These are phyloP conservation scores for Lepilemur ruficaudatus DNA, from an alignment of 2,797 vertebrate species.

Conservation along the genomic window DNA sequence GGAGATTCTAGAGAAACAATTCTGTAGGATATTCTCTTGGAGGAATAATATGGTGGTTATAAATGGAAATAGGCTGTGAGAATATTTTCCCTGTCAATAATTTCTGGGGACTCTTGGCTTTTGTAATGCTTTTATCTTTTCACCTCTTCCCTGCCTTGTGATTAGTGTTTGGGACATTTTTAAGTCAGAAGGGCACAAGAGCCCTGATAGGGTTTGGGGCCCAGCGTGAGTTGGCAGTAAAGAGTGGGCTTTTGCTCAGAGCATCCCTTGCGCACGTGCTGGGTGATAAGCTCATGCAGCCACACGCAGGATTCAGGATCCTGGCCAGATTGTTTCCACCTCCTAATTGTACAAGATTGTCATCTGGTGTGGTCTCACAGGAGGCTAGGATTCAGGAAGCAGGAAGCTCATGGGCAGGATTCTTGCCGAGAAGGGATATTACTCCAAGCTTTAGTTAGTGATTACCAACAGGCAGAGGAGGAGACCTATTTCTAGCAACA, in stretches of 20 bases:
- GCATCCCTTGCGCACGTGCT: neutral
- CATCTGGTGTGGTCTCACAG: neutral
- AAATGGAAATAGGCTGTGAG: neutral
- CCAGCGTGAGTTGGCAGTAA: neutral
- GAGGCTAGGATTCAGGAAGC: neutral
- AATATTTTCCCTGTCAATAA: neutral
- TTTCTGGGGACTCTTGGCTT: neutral
- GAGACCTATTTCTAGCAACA: neutral
- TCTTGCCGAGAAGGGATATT: neutral
- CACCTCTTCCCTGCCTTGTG: neutral
- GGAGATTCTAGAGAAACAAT: conserved; percentile 15
- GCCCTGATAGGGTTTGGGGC: neutral
- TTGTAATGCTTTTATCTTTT: neutral
- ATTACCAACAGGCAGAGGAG: neutral
- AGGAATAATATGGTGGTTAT: neutral
- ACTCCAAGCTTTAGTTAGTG: neutral
- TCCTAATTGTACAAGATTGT: neutral
- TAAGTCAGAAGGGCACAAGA: conserved; percentile 3
- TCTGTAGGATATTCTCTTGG: neutral
- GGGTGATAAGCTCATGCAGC: neutral
- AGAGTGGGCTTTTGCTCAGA: neutral
- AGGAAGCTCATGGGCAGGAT: neutral
- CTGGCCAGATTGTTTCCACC: neutral
- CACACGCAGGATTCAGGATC: neutral
- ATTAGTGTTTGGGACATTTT: neutral